A percentile compares a stretch with the other conserved stretches of the same genome.
These are phyloP conservation scores for Peromyscus californicus DNA, from an alignment of 2,113 vertebrate genomes.

Conservation along the genomic window DNA sequence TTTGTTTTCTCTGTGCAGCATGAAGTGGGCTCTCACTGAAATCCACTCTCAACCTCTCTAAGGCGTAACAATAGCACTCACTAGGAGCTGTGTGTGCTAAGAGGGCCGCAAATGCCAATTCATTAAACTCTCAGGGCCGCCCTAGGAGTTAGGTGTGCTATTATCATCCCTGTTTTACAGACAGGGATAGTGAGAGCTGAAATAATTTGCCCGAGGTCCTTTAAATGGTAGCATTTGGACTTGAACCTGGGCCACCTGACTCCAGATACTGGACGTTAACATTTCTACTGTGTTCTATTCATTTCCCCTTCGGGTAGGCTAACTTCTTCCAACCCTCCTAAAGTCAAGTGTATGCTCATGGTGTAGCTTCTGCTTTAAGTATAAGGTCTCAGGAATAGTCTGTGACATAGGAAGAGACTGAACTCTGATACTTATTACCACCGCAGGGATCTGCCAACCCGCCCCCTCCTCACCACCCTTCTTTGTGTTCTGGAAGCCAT, in stretches of 20 bases:
- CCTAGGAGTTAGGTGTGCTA: neutral
- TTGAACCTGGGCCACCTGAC: neutral
- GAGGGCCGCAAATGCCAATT: neutral
- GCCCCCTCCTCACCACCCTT: fast-evolving
- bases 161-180: neutral
- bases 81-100: neutral
- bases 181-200: neutral
- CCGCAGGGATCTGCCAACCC: fast-evolving
- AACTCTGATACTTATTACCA: neutral
- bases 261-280: neutral
- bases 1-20: conserved; percentile 10
- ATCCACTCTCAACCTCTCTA: conserved; percentile 40
- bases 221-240: neutral
- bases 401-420: neutral
- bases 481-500: neutral
- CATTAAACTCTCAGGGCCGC: neutral
- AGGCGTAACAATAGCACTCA: neutral
- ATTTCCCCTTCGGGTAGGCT: neutral
- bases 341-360: neutral
- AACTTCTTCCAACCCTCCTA: neutral
- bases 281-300: neutral
- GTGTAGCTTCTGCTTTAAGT: neutral
- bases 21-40: neutral
- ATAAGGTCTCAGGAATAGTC: neutral
- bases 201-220: neutral